Base-by-base conservation (phyloP, 2,888 invertebrate genomes). In the Dichetophora obliterata region DNA sequence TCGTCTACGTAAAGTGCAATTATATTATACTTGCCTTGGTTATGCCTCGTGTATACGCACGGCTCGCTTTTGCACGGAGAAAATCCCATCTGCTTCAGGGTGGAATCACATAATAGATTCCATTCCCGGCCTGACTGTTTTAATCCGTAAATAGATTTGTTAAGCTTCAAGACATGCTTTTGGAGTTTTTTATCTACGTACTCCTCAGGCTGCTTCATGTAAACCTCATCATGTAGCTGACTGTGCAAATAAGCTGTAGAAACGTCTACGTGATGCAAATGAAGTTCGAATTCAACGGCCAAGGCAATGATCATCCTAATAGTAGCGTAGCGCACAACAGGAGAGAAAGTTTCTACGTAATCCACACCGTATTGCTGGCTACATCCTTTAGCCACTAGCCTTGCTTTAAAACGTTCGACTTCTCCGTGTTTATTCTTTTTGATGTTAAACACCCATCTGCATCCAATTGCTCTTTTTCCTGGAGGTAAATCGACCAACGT, bases 41-140 rank as follows among this genome's bases (percentile, higher is more conserved):
- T 50, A 3, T 65, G 43, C 57, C 63, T 74, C 3, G 61, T n/a
- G 54, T 68, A 76, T 5, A 75, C 48, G 22, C 68, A 79, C 1
- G 65, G 75, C 31, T 31, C 5, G 31, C 31, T 31, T 31, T 31
- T 31, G 31, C 31, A 57, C 9, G 9, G 57, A 57, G 5, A 52
- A 74, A 59, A 73, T 37, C 70, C 69, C 37, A 76, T 75, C 66
- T 31, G 31, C 5, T 65, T 61, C 19, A 81, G 54, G 16, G 75
- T 77, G 5, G 37, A 69, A 69, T 81, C 79, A 5, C 82, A 71
- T 57, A 79, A 81, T 14, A 57, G 50, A 52, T 83, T 82, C 82
- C 82, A 83, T 43, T 83, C 79, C 4, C 82, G 77, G 2, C 81
- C 80, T 1, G 78, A 74, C 61, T 84, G 83, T 61, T 82, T 82